Base-by-base conservation (phyloP, 2,797 vertebrate species). In the Semaprochilodus insignis region DNA sequence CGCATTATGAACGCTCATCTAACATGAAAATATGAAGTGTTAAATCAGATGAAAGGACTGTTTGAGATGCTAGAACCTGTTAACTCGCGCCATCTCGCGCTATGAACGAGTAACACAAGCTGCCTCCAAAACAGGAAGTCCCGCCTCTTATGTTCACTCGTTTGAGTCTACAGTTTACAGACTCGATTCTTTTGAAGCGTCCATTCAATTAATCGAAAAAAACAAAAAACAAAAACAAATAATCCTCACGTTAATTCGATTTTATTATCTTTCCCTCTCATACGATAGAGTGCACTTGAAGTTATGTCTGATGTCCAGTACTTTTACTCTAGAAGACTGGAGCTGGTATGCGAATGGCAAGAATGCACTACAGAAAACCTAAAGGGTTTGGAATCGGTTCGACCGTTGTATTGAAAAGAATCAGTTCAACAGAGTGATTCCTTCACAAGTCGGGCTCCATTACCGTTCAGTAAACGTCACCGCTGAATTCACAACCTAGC, bases 391-490 rank as follows among this genome's bases (percentile, higher is more conserved):
- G 63, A 66, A 19, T 66, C 63, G 16, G 27, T 66, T 66, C 16
- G n/a, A 36, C 3, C 17, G 2, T 7, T 36, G 8, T 7, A 19
- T 44, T 44, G 40, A 44, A 44, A 44, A 44, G 40, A 44, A 19
- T 7, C 31, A 2, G 8, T 34, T 19, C 16, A 13, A 6, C 31
- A 17, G 17, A 36, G 7, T 13, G 31, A 66, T 4, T 36, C 31
- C 0, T 34, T 34, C 3, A 67, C 31, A 16, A 67, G 10, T 66
- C 59, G 55, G 55, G 6, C 55, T 5, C n/a, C n/a, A 13, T 27
- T 27, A 15, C 25, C 0, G 27, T 63, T 65, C 66, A 69, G 66
- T 69, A 59, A 15, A 48, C 90, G 91, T 93, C 91, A 93, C 89
- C 80, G 83, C 0, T 0, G 52, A 25, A 21, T 27, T 69, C 87